Conservation (phyloP, 2,113 vertebrate species). For the Pantherophis guttatus region DNA sequence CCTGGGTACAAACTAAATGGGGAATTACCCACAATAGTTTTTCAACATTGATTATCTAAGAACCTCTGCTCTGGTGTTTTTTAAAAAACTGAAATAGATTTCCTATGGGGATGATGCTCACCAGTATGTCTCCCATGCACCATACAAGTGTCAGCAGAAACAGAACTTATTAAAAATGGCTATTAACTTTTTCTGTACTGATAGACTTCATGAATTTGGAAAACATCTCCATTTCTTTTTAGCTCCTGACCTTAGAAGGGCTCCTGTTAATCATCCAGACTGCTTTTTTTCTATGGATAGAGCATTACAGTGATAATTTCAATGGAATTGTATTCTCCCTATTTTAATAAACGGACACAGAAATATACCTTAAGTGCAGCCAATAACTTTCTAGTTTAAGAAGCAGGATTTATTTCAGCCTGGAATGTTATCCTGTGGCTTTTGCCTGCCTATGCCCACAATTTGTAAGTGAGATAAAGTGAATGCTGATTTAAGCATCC, state of each 20-base stretch:
- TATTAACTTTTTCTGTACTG: not conserved
- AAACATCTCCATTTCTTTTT: not conserved
- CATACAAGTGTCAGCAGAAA: not conserved
- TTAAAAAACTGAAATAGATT: not conserved
- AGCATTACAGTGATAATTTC: not conserved
- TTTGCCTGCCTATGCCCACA: not conserved
- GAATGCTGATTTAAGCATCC: not conserved
- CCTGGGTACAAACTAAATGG: not conserved
- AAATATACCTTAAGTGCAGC: not conserved
- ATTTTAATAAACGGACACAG: not conserved
- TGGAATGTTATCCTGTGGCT: not conserved
- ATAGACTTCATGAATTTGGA: not conserved
- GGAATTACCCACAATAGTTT: not conserved
- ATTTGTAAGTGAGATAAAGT: not conserved
- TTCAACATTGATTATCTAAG: not conserved
- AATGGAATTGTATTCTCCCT: not conserved
- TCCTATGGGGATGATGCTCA: not conserved
- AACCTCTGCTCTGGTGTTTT: not conserved
- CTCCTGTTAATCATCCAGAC: not conserved
- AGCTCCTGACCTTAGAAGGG: not conserved
- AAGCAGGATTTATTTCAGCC: not conserved
- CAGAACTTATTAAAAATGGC: not conserved
- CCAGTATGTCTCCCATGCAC: not conserved
- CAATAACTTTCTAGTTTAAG: not conserved
- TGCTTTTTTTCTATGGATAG: not conserved